Evolutionary conservation across 1,140 invertebrate genomes (phyloP).

Genomic region (Himalopsyche phryganea): DNA sequence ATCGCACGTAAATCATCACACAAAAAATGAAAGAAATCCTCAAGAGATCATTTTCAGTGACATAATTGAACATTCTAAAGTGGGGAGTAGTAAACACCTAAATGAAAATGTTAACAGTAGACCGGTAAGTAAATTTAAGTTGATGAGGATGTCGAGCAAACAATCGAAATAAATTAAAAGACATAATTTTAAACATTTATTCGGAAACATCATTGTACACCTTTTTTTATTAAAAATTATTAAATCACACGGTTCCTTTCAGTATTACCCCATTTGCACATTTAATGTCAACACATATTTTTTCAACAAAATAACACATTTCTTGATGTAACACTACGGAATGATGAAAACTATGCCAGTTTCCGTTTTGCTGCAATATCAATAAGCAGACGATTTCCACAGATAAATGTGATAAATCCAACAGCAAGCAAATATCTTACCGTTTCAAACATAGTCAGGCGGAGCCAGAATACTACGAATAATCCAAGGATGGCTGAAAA

Average conservation of each 20-base stretch:
- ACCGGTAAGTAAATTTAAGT: constrained; percentile 31
- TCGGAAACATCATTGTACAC: constrained; percentile 1
- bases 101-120: constrained; percentile 4
- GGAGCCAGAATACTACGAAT: constrained; percentile 87
- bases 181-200: not conserved
- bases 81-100: not conserved
- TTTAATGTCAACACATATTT: too few relatives aligned
- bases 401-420: constrained; percentile 82
- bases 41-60: constrained; percentile 16
- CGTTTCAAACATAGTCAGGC: constrained; percentile 95
- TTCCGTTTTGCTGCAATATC: constrained; percentile 58
- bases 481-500: constrained; percentile 77
- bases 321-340: too few relatives aligned
- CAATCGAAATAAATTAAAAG: not conserved
- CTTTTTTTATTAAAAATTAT: not conserved
- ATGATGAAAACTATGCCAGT: constrained; percentile 33
- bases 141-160: constrained; percentile 21
- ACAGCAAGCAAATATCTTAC: constrained; percentile 83
- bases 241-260: too few relatives aligned
- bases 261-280: too few relatives aligned
- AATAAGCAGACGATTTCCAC: constrained; percentile 85
- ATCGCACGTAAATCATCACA: not conserved
- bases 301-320: constrained; percentile 1
- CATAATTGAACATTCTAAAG: constrained; percentile 18
- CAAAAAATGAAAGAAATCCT: not conserved